Evolutionary conservation across 2,797 vertebrate species (phyloP), one percentile per base, ranked within the genome.

Genomic region (Sorex maritimensis): DNA sequence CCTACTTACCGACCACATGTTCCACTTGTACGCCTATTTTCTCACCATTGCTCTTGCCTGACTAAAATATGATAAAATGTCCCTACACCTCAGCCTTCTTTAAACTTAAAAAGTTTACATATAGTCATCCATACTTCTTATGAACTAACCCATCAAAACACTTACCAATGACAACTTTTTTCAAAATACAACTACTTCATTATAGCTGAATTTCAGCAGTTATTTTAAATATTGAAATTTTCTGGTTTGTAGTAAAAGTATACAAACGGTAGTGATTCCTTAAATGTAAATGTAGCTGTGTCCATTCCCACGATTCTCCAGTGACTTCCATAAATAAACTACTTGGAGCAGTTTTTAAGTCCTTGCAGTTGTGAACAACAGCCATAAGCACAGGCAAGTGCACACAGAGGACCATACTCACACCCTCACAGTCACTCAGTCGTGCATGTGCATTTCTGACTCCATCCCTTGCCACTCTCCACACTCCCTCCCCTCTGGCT

Each of bases 191-290:
- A 24, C 44, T 67, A 30, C 58, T 92, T 26, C 15, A 55, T 21
- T 10, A 14, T 71, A 92, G 28, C n/a, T 82, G 41, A 91, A 84
- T 87, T 90, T 79, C 6, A 88, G 26, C n/a, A 78, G 26, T 61
- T 10, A 81, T 71, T 92, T 94, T 74, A 90, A 74, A 49, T 83
- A 86, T 81, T 92, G 5, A 90, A 85, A 86, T 17, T 55, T 65
- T 19, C n/a, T 86, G 90, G 44, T 28, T 24, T 26, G 69, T 46
- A 41, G 2, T 61, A 73, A 88, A 85, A 94, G 7, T 68, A 68
- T 2, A 86, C 30, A 2, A 86, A 14, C 21, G 30, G 38, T 3
- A 58, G 2, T 38, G 28, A 86, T 88, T 79, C 5, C 49, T 58
- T 85, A 69, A 52, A 52, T n/a, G 73, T 12, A 19, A 63, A 38